These are phyloP conservation scores for Ptychadena robeensis DNA, from an alignment of 2,797 vertebrate genomes.

Conservation along the genomic window DNA sequence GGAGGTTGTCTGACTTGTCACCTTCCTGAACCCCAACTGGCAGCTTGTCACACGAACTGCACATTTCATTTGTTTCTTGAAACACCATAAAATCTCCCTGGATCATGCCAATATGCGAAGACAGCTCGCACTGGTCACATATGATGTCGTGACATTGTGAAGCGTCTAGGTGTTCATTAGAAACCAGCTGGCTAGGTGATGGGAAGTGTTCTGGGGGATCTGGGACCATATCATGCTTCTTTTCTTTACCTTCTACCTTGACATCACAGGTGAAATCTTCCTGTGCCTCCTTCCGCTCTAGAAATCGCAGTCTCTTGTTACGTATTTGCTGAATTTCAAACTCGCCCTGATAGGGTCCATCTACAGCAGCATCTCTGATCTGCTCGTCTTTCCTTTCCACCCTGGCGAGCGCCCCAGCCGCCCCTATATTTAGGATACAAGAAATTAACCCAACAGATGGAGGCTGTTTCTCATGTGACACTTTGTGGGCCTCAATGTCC, in stretches of 20 bases:
- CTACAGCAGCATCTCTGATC: neutral
- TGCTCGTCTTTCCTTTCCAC: neutral
- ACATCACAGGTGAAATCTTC: neutral
- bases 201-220: neutral
- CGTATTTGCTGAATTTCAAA: slow-evolving; percentile 28
- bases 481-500: neutral
- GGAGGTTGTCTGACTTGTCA: neutral
- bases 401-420: neutral
- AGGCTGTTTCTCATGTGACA: neutral
- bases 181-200: neutral
- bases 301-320: slow-evolving; percentile 33
- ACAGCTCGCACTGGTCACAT: neutral
- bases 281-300: slow-evolving; percentile 31
- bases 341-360: neutral
- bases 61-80: neutral
- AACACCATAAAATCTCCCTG: neutral
- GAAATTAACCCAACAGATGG: slow-evolving; percentile 15
- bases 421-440: neutral
- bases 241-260: neutral
- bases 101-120: neutral
- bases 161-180: neutral
- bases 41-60: slow-evolving; percentile 33
- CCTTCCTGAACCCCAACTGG: neutral
- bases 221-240: neutral
- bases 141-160: neutral